Conservation (phyloP, 2,888 invertebrate genomes). For the Gasteruption jaculator region DNA sequence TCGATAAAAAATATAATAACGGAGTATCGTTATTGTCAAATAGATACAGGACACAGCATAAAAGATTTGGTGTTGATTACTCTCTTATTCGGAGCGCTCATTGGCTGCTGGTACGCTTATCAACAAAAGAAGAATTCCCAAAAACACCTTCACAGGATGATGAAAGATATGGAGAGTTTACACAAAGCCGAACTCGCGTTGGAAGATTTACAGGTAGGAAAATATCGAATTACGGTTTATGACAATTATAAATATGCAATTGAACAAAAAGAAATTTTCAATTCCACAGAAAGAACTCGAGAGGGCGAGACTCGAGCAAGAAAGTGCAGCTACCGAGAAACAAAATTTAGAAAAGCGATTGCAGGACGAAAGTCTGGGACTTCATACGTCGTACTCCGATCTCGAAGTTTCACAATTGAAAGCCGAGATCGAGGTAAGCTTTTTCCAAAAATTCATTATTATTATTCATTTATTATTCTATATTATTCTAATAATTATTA, state of each 20-base stretch:
- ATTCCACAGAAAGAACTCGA: conserved; percentile 63
- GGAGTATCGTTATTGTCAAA: conserved; percentile 21
- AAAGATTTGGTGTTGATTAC: conserved; percentile 88
- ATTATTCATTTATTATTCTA: not conserved
- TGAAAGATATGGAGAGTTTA: conserved; percentile 88
- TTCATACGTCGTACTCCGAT: conserved; percentile 75
- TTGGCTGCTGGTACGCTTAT: conserved; percentile 89
- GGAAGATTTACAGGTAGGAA: conserved; percentile 69
- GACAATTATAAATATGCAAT: conserved; percentile 1
- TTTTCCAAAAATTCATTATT: conserved; percentile 1
- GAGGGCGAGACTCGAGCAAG: conserved; percentile 78
- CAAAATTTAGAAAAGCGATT: conserved; percentile 76
- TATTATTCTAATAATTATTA: conserved; percentile 4
- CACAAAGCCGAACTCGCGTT: conserved; percentile 85
- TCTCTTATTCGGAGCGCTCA: conserved; percentile 76
- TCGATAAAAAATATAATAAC: not conserved
- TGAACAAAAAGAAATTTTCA: conserved; percentile 39
- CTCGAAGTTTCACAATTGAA: conserved; percentile 76
- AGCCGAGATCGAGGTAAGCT: conserved; percentile 73
- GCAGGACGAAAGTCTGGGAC: conserved; percentile 67
- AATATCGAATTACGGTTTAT: conserved; percentile 2
- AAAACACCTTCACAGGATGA: conserved; percentile 83
- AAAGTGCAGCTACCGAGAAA: conserved; percentile 77
- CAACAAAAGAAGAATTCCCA: conserved; percentile 86
- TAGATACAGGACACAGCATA: conserved; percentile 74